Base-by-base conservation (phyloP, 2,113 vertebrate genomes). In the Nothoprocta perdicaria region DNA sequence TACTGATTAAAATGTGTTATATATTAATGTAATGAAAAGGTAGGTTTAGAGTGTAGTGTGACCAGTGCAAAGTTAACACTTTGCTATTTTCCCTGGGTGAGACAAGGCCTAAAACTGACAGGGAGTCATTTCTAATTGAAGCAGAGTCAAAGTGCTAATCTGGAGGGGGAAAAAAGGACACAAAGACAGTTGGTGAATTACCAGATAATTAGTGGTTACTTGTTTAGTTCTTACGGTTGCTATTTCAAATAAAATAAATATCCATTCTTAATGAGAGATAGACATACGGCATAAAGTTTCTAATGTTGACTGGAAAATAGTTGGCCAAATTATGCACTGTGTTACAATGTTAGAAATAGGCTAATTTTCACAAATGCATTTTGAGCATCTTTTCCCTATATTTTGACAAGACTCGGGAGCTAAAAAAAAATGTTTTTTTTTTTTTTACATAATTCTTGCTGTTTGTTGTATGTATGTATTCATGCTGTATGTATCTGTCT, bases 241-340 rank as follows among this genome's bases (percentile, higher is more conserved):
- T 92, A n/a, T 68, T 90, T 29, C 40, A 86, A 68, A 78, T 46
- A 94, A 71, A 33, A 83, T 16, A 88, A 91, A 74, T 89, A 84
- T 63, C 50, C 6, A 29, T 94, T 83, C 27, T 52, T 86, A 91
- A 89, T 75, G 61, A 72, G 8, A 80, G 5, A 11, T 90, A 60
- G 72, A 65, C 88, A 94, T 95, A 94, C 78, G 90, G 90, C 84
- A 62, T 8, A 45, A 82, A 92, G 10, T 91, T 87, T 92, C 29
- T 55, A 72, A 65, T 61, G 80, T 31, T 95, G 61, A 80, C 60
- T n/a, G 16, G 65, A 75, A 95, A 80, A 67, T 43, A 83, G 33
- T 66, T 88, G 52, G 43, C 88, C 65, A 89, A 89, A 92, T 63
- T 57, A 17, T 78, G 19, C 61, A 86, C n/a, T 74, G 53, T 74